phyloP scores from a whole-genome alignment of 2,113 vertebrate genomes.

The Corythornis vintsioides region DNA sequence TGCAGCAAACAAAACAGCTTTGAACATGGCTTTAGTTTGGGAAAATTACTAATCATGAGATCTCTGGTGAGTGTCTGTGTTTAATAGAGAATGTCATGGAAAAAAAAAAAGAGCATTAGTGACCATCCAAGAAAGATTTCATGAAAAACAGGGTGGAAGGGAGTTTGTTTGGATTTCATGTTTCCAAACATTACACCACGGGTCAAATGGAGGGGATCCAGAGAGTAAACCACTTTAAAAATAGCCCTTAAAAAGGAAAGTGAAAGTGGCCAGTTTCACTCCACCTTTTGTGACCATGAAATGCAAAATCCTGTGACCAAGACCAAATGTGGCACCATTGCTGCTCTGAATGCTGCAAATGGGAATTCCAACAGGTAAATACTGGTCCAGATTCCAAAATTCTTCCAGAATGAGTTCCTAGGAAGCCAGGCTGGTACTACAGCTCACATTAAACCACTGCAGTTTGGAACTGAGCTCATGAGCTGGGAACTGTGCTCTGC shows the following conservation, averaged over 20 bases:
- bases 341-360: background rate
- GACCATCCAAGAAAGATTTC: slow-evolving; percentile 54
- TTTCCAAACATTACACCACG: slow-evolving; percentile 65
- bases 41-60: slow-evolving; percentile 25
- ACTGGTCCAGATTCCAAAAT: background rate
- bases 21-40: background rate
- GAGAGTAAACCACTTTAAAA: slow-evolving; percentile 36
- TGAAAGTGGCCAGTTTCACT: slow-evolving; percentile 36
- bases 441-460: background rate
- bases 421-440: background rate
- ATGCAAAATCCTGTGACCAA: background rate
- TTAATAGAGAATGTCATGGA: slow-evolving; percentile 39
- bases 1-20: background rate
- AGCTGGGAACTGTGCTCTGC: background rate
- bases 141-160: slow-evolving; percentile 50
- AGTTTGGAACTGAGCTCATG: background rate
- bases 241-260: slow-evolving; percentile 60
- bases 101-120: background rate
- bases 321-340: background rate
- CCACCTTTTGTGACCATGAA: background rate
- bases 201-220: slow-evolving; percentile 56
- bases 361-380: background rate
- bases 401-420: background rate
- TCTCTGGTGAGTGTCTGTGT: background rate
- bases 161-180: slow-evolving; percentile 56